Percentiles rank a stretch among this genome's conserved stretches.
phyloP scores from a whole-genome alignment of 2,113 vertebrate species.

The Peromyscus maniculatus region DNA sequence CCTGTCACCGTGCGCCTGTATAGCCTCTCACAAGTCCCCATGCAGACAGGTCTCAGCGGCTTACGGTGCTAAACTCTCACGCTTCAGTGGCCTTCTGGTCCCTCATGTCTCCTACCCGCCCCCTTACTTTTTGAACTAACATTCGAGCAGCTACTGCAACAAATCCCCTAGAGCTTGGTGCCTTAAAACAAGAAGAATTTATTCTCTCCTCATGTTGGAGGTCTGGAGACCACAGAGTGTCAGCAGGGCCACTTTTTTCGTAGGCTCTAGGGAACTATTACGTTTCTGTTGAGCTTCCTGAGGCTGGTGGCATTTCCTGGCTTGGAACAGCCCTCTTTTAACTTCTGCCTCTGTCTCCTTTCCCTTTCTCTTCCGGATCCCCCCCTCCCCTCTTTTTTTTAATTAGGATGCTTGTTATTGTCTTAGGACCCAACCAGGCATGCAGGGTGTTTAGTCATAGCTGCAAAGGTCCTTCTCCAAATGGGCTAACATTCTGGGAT shows the following conservation, averaged over 20 bases:
- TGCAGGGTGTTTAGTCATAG: background rate
- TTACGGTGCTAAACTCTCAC: accelerated
- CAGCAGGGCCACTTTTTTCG: accelerated
- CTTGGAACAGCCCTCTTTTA: background rate
- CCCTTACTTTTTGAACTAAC: background rate
- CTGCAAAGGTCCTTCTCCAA: background rate
- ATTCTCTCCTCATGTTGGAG: background rate
- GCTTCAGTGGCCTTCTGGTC: background rate
- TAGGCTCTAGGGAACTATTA: background rate
- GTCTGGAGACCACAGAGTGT: background rate
- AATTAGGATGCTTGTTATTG: background rate
- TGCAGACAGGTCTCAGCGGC: accelerated
- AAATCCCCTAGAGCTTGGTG: background rate
- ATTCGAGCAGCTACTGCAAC: background rate
- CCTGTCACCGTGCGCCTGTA: background rate
- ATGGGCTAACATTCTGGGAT: background rate
- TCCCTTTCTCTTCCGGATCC: background rate
- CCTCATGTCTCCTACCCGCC: background rate
- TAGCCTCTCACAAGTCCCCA: background rate
- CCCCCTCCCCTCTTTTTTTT: background rate
- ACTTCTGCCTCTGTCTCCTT: background rate
- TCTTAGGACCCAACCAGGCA: background rate
- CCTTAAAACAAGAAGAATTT: background rate
- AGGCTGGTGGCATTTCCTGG: too few relatives aligned
- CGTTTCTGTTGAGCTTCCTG: background rate